Evolutionary conservation across 37 sponge, comb jelly and placozoan genomes (phyloP).

Genomic region (Mnemiopsis leidyi): DNA sequence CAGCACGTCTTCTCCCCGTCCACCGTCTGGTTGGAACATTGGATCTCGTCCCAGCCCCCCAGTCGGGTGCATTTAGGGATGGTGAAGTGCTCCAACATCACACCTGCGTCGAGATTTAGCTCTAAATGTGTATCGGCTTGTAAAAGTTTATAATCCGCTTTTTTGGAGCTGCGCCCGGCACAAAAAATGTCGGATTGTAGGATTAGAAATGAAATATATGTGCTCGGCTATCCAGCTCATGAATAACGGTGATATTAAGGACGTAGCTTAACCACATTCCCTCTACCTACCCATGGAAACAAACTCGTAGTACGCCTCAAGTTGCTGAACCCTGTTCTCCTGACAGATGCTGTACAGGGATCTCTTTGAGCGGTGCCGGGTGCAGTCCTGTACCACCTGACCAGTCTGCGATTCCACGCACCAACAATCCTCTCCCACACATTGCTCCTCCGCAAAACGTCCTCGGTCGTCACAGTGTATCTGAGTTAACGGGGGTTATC

Average conservation of each 20-base stretch:
- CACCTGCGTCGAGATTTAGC: too few species aligned
- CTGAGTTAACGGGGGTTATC: too few species aligned
- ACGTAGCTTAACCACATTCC: too few species aligned
- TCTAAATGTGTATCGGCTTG: too few species aligned
- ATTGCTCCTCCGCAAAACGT: background rate
- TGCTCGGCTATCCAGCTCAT: too few species aligned
- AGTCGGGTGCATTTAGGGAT: background rate
- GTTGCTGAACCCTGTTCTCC: background rate
- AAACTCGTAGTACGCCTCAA: constrained; percentile 33
- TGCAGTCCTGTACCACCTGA: background rate
- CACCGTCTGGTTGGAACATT: background rate
- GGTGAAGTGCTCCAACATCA: constrained; percentile 7
- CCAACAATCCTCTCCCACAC: constrained; percentile 10
- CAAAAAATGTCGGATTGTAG: too few species aligned
- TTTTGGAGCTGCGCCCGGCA: too few species aligned
- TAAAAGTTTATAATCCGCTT: too few species aligned
- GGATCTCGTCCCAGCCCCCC: constrained; percentile 6
- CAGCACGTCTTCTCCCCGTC: background rate
- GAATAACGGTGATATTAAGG: too few species aligned
- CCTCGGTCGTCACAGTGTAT: background rate
- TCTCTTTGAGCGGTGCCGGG: background rate
- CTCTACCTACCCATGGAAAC: background rate
- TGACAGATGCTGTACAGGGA: background rate
- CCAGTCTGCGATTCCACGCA: background rate
- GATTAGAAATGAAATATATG: too few species aligned